Conservation (phyloP, 2,797 vertebrate genomes). For the Lycodopsis pacificus region DNA sequence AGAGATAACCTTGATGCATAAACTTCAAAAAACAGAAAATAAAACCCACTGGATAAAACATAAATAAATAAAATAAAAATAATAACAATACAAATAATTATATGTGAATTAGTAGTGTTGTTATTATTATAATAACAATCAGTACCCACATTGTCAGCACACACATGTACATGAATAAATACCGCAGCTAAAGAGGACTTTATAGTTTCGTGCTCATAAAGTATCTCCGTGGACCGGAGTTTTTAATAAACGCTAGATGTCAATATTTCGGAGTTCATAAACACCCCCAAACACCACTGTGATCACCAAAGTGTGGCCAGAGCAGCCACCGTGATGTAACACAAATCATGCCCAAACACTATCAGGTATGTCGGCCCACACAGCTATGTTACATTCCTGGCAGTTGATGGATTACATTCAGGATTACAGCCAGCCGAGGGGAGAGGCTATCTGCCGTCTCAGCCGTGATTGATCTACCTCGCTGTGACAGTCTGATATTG, state of each 20-base stretch:
- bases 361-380: slow-evolving; percentile 52
- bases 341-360: slow-evolving; percentile 51
- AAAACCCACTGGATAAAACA: background rate
- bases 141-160: background rate
- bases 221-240: background rate
- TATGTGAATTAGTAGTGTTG: no score
- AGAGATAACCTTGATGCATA: background rate
- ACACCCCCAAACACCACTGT: background rate
- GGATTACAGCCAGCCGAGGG: slow-evolving; percentile 71
- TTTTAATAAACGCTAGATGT: background rate
- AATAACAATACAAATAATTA: background rate
- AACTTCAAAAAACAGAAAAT: background rate
- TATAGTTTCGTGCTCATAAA: background rate
- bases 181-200: background rate
- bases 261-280: slow-evolving; percentile 23
- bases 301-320: slow-evolving; percentile 7
- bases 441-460: slow-evolving; percentile 64
- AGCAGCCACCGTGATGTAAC: slow-evolving; percentile 24
- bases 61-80: background rate
- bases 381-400: slow-evolving; percentile 62
- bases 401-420: slow-evolving; percentile 79
- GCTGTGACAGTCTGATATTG: slow-evolving; percentile 67
- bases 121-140: background rate
- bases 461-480: slow-evolving; percentile 75
- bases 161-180: background rate